Evolutionary conservation across 2,113 vertebrate species (phyloP).

Genomic region (Hypocryptadius cinnamomeus): DNA sequence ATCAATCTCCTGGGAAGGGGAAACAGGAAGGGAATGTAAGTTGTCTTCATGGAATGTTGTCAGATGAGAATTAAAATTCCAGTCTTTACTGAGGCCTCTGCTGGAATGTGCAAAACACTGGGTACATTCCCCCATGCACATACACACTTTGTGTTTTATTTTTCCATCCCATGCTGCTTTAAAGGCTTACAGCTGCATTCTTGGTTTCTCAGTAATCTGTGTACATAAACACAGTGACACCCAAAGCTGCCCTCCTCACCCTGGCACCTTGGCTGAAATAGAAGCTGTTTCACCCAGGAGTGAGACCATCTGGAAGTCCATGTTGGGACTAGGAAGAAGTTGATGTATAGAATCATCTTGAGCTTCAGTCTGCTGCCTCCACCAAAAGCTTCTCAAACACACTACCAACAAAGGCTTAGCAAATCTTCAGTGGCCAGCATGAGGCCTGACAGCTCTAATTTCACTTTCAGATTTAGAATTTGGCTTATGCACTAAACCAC

Average conservation of each 20-base stretch:
- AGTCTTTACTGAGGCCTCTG: slow-evolving; percentile 9
- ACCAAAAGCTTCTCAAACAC: background rate
- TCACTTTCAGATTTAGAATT: background rate
- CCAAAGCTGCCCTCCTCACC: background rate
- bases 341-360: background rate
- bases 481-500: background rate
- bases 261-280: background rate
- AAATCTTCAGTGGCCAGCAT: background rate
- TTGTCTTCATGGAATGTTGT: slow-evolving; percentile 24
- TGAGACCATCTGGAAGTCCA: background rate
- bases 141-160: background rate
- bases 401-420: background rate
- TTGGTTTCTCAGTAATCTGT: background rate
- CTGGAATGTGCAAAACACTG: slow-evolving; percentile 17
- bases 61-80: slow-evolving; percentile 34
- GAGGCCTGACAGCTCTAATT: background rate
- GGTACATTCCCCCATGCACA: background rate
- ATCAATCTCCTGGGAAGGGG: background rate
- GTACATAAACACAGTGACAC: background rate
- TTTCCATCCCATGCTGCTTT: background rate
- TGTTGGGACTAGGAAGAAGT: background rate
- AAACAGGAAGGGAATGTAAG: background rate
- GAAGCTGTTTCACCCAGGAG: background rate
- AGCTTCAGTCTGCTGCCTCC: background rate
- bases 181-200: background rate